phyloP scores from a whole-genome alignment of 1,140 invertebrate species.

The Brachionus rubens region DNA sequence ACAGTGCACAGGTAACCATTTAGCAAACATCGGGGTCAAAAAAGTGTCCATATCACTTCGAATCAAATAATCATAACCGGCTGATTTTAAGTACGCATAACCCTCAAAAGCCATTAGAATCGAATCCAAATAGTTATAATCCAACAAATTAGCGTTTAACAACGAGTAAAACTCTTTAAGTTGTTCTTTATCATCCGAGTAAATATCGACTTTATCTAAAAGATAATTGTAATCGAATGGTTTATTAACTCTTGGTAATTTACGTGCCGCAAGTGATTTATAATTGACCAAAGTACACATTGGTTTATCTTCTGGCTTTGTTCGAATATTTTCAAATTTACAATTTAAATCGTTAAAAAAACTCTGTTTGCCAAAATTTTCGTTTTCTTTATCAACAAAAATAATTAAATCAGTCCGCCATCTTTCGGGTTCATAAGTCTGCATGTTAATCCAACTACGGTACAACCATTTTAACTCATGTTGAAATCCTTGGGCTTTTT shows the following conservation, averaged over 20 bases:
- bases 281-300: constrained; percentile 37
- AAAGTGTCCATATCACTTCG: constrained; percentile 45
- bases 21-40: constrained; percentile 42
- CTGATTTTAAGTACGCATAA: constrained; percentile 29
- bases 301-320: not conserved
- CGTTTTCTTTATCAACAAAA: not conserved
- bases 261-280: constrained; percentile 10
- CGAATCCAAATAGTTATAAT: constrained; percentile 40
- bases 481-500: not conserved
- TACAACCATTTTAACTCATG: constrained; percentile 40
- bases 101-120: constrained; percentile 42
- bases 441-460: constrained; percentile 43
- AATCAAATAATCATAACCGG: constrained; percentile 38
- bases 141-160: not conserved
- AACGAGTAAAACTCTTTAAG: constrained; percentile 18
- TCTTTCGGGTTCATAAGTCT: constrained; percentile 1
- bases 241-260: not conserved
- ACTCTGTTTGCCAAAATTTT: not conserved
- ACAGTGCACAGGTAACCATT: constrained; percentile 11
- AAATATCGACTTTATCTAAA: constrained; percentile 13
- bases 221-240: not conserved
- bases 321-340: constrained; percentile 5
- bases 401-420: constrained; percentile 41
- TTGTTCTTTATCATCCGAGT: not conserved
- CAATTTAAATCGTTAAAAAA: constrained; percentile 38